Percentiles rank a stretch among this genome's conserved stretches.
These are phyloP conservation scores for Chiroxiphia lanceolata DNA, from an alignment of 2,797 vertebrate genomes.

Conservation along the genomic window DNA sequence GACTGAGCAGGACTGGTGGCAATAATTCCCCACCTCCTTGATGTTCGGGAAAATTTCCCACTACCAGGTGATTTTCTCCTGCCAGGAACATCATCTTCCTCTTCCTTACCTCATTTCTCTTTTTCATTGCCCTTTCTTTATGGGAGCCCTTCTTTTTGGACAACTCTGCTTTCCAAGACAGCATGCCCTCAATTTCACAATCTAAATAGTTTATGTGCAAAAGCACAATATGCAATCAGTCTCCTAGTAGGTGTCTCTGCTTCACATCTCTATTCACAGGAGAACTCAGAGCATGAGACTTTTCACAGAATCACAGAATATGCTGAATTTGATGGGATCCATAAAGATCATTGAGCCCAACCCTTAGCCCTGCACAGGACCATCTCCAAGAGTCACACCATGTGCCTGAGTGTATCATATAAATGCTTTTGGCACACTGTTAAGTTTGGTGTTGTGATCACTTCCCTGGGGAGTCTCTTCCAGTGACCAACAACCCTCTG, in stretches of 20 bases:
- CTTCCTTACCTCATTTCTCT: not conserved
- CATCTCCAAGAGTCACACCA: not conserved
- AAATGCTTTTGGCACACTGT: not conserved
- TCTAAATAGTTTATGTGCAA: not conserved
- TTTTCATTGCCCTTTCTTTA: not conserved
- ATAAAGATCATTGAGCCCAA: not conserved
- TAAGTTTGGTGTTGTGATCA: not conserved
- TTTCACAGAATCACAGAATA: not conserved
- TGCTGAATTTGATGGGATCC: not conserved
- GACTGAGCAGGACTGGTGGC: not conserved
- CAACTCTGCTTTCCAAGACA: not conserved
- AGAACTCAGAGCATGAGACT: not conserved
- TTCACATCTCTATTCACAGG: not conserved
- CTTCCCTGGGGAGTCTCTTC: not conserved
- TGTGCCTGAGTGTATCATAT: not conserved
- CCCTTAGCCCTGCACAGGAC: too few relatives aligned
- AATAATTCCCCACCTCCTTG: not conserved
- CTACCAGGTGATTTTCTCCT: not conserved
- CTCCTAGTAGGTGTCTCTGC: not conserved
- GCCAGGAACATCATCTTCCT: not conserved
- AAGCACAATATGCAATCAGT: not conserved
- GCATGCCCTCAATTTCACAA: not conserved
- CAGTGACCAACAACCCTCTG: not conserved
- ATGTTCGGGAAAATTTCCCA: not conserved
- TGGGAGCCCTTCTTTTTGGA: rapidly evolving